Evolutionary conservation across 1,140 invertebrate species (phyloP).

Genomic region (Eumaeus atala): DNA sequence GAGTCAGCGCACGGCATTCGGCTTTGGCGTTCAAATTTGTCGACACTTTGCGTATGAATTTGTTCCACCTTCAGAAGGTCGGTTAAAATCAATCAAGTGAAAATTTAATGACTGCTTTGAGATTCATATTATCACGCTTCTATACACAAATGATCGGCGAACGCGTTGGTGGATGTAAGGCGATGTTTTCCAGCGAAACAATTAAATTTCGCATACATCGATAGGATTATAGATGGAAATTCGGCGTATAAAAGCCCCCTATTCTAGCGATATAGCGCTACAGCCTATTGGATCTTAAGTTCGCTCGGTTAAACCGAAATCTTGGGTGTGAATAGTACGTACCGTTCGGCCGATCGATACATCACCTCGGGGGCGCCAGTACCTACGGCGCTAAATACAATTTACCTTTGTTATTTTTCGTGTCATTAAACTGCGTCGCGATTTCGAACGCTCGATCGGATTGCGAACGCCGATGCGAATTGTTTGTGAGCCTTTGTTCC

Average conservation of each 20-base stretch:
- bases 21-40: conserved; percentile 45
- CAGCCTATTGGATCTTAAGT: conserved; percentile 51
- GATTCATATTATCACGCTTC: conserved; percentile 61
- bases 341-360: conserved; percentile 54
- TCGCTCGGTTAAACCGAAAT: conserved; percentile 53
- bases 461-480: conserved; percentile 71
- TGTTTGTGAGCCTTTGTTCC: conserved; percentile 73
- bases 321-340: conserved; percentile 30
- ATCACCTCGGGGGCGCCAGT: conserved; percentile 51
- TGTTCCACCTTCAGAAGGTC: conserved; percentile 62
- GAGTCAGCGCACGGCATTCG: conserved; percentile 28
- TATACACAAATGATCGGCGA: conserved; percentile 44
- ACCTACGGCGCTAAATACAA: conserved; percentile 71
- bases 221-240: conserved; percentile 43
- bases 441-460: conserved; percentile 69
- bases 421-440: conserved; percentile 73
- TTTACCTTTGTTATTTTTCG: conserved; percentile 75
- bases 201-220: conserved; percentile 64
- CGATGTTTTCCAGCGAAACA: conserved; percentile 58
- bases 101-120: conserved; percentile 70
- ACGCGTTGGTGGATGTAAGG: conserved; percentile 50
- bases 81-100: conserved; percentile 45
- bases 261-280: conserved; percentile 39
- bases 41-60: conserved; percentile 42
- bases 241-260: conserved; percentile 31